Evolutionary conservation across 2,888 invertebrate genomes (phyloP).

Genomic region (Tiphia femorata): DNA sequence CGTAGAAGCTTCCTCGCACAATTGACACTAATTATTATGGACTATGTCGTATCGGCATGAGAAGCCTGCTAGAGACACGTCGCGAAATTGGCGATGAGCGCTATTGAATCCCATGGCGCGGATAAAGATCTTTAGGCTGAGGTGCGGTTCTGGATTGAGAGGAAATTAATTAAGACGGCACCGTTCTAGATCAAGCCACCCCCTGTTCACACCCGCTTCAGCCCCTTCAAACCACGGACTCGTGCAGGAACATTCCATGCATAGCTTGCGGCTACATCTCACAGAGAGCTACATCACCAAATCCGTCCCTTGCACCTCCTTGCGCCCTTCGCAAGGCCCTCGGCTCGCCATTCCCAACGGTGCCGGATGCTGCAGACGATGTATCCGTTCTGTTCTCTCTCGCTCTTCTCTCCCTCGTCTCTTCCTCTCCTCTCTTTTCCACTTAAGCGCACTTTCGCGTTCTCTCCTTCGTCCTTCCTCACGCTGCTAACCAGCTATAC

Average conservation of each 20-base stretch:
- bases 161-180: slow-evolving; percentile 48
- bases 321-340: slow-evolving; percentile 42
- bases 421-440: background rate
- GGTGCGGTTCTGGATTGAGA: slow-evolving; percentile 30
- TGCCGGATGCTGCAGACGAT: slow-evolving; percentile 50
- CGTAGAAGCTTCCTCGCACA: too few species aligned
- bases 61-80: too few species aligned
- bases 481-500: slow-evolving; percentile 4
- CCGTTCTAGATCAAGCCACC: slow-evolving; percentile 36
- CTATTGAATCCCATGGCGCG: too few species aligned
- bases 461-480: background rate
- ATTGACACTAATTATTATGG: too few species aligned
- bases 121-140: background rate
- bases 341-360: slow-evolving; percentile 45
- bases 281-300: slow-evolving; percentile 50
- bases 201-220: too few species aligned
- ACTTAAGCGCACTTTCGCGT: too few species aligned
- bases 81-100: too few species aligned
- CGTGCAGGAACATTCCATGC: slow-evolving; percentile 46
- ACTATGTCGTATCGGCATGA: too few species aligned
- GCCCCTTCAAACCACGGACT: slow-evolving; percentile 35
- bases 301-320: slow-evolving; percentile 46
- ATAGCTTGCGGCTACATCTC: slow-evolving; percentile 52
- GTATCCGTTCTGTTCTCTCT: slow-evolving; percentile 32
- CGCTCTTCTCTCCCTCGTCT: slow-evolving; percentile 17